These are phyloP conservation scores for Drosophila yooni DNA, from an alignment of 2,888 invertebrate genomes.

Conservation along the genomic window DNA sequence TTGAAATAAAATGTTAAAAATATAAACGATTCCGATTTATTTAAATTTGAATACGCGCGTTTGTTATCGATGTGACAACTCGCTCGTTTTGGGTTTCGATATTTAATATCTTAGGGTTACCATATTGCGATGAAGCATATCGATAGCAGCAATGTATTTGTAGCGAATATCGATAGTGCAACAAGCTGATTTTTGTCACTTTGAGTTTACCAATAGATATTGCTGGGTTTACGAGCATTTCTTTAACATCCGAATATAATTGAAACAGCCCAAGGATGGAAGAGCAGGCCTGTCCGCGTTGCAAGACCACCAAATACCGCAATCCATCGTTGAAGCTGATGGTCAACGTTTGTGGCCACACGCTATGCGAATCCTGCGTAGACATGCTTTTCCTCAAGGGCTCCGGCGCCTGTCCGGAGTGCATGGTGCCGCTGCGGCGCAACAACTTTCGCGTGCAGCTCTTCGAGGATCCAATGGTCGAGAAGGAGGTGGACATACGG, in stretches of 20 bases:
- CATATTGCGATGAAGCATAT: background rate
- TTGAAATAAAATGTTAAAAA: slow-evolving; percentile 76
- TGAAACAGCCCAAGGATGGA: slow-evolving; percentile 72
- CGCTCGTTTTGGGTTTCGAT: slow-evolving; percentile 9
- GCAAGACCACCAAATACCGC: slow-evolving; percentile 98
- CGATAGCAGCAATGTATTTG: background rate
- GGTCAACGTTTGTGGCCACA: slow-evolving; percentile 99
- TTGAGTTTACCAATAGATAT: slow-evolving; percentile 12
- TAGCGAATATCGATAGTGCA: background rate
- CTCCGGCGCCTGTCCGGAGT: slow-evolving; percentile 97
- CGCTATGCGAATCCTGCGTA: slow-evolving; percentile 98
- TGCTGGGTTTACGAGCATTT: slow-evolving; percentile 10
- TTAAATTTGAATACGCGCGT: slow-evolving; percentile 20
- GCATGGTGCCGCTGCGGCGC: slow-evolving; percentile 93
- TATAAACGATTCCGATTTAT: background rate
- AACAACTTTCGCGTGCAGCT: slow-evolving; percentile 97
- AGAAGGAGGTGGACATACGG: slow-evolving; percentile 98
- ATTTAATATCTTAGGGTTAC: slow-evolving; percentile 16
- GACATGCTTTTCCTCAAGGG: slow-evolving; percentile 98
- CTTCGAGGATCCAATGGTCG: slow-evolving; percentile 98
- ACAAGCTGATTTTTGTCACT: slow-evolving; percentile 3
- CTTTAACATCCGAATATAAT: background rate
- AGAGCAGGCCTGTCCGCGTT: slow-evolving; percentile 90
- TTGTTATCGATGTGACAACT: slow-evolving; percentile 10
- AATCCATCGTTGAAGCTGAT: slow-evolving; percentile 98